Conservation (phyloP, 2,113 vertebrate genomes). For the Alethe castanea region DNA sequence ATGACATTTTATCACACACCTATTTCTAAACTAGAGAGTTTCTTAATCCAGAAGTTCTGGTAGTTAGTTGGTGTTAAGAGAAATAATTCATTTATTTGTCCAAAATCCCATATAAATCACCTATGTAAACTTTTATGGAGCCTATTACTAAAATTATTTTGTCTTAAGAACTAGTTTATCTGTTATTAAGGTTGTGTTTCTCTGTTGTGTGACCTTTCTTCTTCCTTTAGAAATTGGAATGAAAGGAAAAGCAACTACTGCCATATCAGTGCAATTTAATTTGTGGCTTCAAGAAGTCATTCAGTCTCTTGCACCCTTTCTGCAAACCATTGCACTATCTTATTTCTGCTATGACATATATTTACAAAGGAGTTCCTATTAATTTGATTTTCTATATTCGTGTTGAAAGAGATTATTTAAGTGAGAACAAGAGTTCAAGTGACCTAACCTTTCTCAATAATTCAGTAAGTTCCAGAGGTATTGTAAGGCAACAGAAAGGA, state of each 20-base stretch:
- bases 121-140: neutral
- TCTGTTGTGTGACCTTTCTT: neutral
- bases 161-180: neutral
- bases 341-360: neutral
- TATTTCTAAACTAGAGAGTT: neutral
- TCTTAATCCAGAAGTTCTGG: neutral
- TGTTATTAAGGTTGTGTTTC: neutral
- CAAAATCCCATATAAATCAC: neutral
- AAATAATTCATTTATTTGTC: neutral
- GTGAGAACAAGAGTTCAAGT: neutral
- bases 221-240: neutral
- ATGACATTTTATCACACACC: neutral
- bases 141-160: neutral
- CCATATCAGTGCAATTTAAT: neutral
- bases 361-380: neutral
- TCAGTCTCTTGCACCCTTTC: neutral
- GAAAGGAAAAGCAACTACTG: neutral
- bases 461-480: neutral
- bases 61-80: neutral
- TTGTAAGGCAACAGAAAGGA: neutral
- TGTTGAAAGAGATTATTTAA: neutral
- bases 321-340: neutral
- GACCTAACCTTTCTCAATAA: constrained; percentile 31
- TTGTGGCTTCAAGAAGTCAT: neutral
- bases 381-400: neutral